Evolutionary conservation across 2,888 invertebrate species (phyloP).

Genomic region (Protophormia terraenovae): DNA sequence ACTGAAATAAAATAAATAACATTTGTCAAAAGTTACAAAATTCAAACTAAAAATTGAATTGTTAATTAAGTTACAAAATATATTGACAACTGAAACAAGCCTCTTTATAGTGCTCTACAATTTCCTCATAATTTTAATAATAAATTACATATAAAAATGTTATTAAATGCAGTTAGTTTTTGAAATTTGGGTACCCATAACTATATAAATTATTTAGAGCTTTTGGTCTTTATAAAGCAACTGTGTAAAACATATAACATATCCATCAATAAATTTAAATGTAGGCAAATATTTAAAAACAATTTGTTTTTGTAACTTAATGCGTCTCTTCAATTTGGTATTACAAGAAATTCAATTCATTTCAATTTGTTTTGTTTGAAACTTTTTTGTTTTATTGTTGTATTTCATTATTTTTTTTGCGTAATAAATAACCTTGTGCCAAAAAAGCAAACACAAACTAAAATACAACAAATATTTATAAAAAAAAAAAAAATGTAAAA

Average conservation of each 20-base stretch:
- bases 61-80: background rate
- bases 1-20: background rate
- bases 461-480: conserved; percentile 23
- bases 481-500: conserved; percentile 14
- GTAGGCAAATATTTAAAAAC: background rate
- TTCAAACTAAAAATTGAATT: background rate
- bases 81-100: background rate
- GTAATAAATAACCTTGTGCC: conserved; percentile 64
- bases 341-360: conserved; percentile 49
- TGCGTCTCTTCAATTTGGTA: conserved; percentile 17
- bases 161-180: no score
- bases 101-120: background rate
- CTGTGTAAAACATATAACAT: background rate
- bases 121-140: background rate
- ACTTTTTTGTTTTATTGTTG: conserved; percentile 6
- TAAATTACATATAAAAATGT: background rate
- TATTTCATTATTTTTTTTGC: conserved; percentile 51
- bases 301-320: background rate
- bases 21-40: background rate
- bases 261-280: background rate
- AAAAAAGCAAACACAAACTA: conserved; percentile 52
- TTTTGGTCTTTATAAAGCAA: background rate
- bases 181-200: background rate
- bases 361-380: conserved; percentile 18
- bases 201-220: background rate